Percentiles rank a stretch among this genome's conserved stretches.
These are phyloP conservation scores for Triplophysa rosa DNA, from an alignment of 2,113 vertebrate species.

Conservation along the genomic window DNA sequence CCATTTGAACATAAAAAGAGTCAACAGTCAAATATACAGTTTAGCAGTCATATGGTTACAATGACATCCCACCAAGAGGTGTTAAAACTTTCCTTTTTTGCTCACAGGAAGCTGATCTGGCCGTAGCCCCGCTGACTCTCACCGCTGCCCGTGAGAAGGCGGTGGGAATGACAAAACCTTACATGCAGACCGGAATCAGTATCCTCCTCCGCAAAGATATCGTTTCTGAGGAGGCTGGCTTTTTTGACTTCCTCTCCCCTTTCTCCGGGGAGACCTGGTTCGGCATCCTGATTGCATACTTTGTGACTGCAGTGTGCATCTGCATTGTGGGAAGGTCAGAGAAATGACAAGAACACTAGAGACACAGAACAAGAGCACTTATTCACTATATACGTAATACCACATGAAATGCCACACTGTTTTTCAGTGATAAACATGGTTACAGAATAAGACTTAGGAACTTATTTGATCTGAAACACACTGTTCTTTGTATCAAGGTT, in stretches of 20 bases:
- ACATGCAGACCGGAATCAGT: slow-evolving; percentile 88
- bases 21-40: no score
- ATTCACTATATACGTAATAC: background rate
- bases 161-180: slow-evolving; percentile 85
- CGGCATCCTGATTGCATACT: slow-evolving; percentile 80
- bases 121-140: slow-evolving; percentile 83
- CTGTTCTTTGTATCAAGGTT: slow-evolving; percentile 67
- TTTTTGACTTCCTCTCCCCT: slow-evolving; percentile 83
- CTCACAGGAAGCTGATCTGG: slow-evolving; percentile 83
- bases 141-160: slow-evolving; percentile 79
- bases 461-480: background rate
- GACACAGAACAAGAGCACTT: background rate
- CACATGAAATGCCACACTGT: background rate
- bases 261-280: slow-evolving; percentile 85
- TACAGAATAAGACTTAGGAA: background rate
- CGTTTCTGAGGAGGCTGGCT: slow-evolving; percentile 61
- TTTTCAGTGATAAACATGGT: background rate
- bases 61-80: background rate
- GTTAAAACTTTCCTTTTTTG: background rate
- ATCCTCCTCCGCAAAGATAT: slow-evolving; percentile 81
- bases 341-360: slow-evolving; percentile 2
- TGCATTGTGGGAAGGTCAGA: slow-evolving; percentile 79
- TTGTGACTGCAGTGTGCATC: slow-evolving; percentile 80
- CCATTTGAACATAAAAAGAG: no score
- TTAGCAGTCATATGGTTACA: no score